Evolutionary conservation across 2,113 vertebrate genomes (phyloP), one percentile per base, ranked within the genome.

Genomic region (Platichthys stellatus): DNA sequence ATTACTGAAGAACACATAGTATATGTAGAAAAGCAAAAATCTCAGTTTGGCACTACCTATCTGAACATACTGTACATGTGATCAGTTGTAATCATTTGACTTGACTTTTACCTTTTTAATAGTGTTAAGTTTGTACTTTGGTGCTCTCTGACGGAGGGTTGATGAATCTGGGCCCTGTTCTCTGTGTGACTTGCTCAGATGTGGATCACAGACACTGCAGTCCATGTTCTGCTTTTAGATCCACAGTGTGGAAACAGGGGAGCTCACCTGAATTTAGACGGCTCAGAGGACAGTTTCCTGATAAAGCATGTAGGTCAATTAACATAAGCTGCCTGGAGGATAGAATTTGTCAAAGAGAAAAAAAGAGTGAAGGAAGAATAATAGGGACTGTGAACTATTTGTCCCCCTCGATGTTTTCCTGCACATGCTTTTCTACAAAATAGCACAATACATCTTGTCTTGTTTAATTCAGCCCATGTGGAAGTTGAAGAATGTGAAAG

Each of bases 241-340:
- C 56, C 26, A 24, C 43, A 21, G 47, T 3, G 54, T 51, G 43
- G 71, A 74, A 81, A 56, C 83, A 63, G 47, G 83, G 85, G 80
- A 86, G 74, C 57, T 75, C 10, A 60, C 61, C 88, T 92, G 82
- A 72, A 89, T 91, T 90, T 72, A 63, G 69, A 80, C 40, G 26
- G 54, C 83, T 81, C 75, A 7, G 68, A 90, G 81, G 86, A 72
- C 57, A 76, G 18, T n/a, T 85, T 86, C 89, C 83, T 81, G 71
- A 85, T 88, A 70, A 80, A 60, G 88, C 92, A 92, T 88, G 74
- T 88, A 76, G 89, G 89, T 72, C 74, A 91, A 90, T 91, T 91
- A 92, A 81, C 76, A 58, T 51, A 40, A 72, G 82, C 71, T 74
- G 78, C 84, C 86, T 76, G 75, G 74, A 85, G 86, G 86, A 83